Evolutionary conservation across 2,113 vertebrate genomes (phyloP), one percentile per base, ranked within the genome.

Genomic region (Plecotus auritus): DNA sequence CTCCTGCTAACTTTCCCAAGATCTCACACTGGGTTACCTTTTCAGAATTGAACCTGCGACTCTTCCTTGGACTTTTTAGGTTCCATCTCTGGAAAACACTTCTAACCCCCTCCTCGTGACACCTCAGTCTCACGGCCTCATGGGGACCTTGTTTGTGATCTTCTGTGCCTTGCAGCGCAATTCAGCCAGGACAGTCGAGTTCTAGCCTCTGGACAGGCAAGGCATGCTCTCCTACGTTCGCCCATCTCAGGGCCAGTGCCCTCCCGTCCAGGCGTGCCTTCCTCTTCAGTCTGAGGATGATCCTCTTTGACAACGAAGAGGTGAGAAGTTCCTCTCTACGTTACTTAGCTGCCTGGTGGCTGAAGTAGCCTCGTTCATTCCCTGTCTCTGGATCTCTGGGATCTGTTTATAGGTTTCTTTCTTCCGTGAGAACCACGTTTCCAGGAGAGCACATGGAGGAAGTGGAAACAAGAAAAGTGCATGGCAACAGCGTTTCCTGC

Each of bases 271-370:
- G 83, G 17, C 9, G n/a, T 16, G 22, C 86, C 90, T 81, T 82
- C 49, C 28, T 72, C 40, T 91, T 37, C 59, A 35, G 42, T 89
- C 72, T 88, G 45, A 88, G 77, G 45, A 83, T n/a, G 69, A 92
- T 90, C 78, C 67, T 74, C 66, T 91, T 91, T 89, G 91, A 96
- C 92, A 69, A 91, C 88, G 30, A 77, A 86, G 91, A 78, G 51
- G 76, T 12, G 70, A 87, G 64, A 95, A 83, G 77, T 73, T 95
- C 73, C 74, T 91, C n/a, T 83, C 66, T 90, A 88, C 82, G 91
- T 94, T 95, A 86, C 96, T 94, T 85, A 94, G 92, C 90, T 64
- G 17, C 22, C 66, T 51, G 51, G 32, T 96, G 88, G 73, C 90
- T 85, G 85, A 93, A 93, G 90, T 70, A 93, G 89, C 54, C 90